Base-by-base conservation (phyloP, 2,113 vertebrate genomes). In the Ranitomeya variabilis region DNA sequence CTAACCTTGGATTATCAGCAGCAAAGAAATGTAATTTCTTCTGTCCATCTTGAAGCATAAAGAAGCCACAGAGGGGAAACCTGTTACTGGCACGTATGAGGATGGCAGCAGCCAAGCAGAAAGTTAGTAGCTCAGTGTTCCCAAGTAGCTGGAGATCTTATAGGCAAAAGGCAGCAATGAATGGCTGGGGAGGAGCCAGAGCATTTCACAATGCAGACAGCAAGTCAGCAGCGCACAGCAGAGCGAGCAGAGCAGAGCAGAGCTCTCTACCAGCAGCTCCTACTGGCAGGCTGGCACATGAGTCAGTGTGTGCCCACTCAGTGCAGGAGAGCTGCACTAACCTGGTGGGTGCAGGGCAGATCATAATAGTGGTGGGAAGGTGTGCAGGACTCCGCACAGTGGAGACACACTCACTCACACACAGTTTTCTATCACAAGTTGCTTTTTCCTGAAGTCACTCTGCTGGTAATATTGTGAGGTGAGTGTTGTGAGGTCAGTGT, bases 1-100 rank as follows among this genome's bases (percentile, higher is more conserved):
- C 26, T 57, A 80, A 87, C 86, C 86, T 80, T 87, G 86, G 16
- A 81, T 71, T 18, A 87, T 71, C 23, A 87, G 14, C 62, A 87
- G 86, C 51, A 71, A 64, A 80, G 86, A 37, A 80, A 69, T 26
- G 18, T 7, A 59, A 64, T 57, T 80, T 37, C 64, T 71, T 71
- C 77, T 71, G 51, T 80, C 78, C 86, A 87, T 87, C 1, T 7
- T 57, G 14, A 54, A 66, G 51, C 77, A 23, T 51, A 55, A 12
- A 14, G 51, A 52, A 52, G 74, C 26, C 21, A 26, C 54, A 45
- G 16, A 23, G 18, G 67, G 11, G 4, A 19, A n/a, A 59, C 14
- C 51, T 67, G 37, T 79, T 16, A 64, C 23, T 23, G 16, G 15
- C n/a, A 67, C 59, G 13, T 64, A 31, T 16, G 16, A 19, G n/a